phyloP scores from a whole-genome alignment of 2,113 vertebrate species.

The Protobothrops mucrosquamatus region DNA sequence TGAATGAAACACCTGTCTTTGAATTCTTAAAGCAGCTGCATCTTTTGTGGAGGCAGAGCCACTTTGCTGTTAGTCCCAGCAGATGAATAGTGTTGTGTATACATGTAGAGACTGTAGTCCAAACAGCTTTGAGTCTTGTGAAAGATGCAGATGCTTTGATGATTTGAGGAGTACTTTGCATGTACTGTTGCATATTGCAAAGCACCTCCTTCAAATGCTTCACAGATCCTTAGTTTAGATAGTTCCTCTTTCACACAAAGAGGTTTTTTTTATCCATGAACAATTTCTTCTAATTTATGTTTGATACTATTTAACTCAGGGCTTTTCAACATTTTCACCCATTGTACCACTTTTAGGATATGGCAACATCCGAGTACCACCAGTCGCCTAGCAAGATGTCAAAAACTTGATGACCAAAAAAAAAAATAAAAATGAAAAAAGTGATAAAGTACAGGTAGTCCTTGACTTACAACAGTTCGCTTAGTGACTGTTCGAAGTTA shows the following conservation, averaged over 20 bases:
- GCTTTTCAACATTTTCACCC: too few relatives aligned
- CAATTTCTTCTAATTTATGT: neutral
- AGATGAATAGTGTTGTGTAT: neutral
- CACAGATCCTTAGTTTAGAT: neutral
- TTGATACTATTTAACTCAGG: neutral
- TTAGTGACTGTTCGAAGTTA: too few relatives aligned
- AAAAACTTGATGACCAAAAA: too few relatives aligned
- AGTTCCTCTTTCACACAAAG: neutral
- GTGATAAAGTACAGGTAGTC: too few relatives aligned
- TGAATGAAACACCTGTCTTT: neutral
- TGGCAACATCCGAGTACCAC: too few relatives aligned
- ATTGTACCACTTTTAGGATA: too few relatives aligned
- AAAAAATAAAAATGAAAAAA: too few relatives aligned
- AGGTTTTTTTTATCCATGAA: conserved; percentile 19
- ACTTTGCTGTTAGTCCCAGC: neutral
- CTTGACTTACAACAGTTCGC: too few relatives aligned
- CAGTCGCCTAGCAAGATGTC: too few relatives aligned
- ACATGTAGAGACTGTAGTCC: neutral
- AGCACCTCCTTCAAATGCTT: neutral
- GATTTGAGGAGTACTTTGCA: neutral
- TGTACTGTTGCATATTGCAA: neutral
- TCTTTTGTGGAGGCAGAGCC: neutral
- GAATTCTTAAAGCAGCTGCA: neutral
- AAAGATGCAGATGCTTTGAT: neutral
- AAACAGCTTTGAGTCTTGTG: neutral